phyloP scores from a whole-genome alignment of 2,113 vertebrate species.

The Hiodon tergisus region DNA sequence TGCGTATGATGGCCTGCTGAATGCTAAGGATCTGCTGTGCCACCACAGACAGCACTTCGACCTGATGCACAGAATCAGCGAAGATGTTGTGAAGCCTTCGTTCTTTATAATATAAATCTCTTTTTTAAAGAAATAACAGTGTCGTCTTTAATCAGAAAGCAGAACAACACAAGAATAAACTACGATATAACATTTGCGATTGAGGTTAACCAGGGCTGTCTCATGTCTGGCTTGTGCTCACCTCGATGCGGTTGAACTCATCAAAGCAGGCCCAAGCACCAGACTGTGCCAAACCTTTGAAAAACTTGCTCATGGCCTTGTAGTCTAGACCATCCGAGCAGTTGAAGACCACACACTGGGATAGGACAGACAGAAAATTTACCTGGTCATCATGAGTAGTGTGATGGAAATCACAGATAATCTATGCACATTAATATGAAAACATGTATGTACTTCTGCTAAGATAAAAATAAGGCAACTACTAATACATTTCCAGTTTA shows the following conservation, averaged over 20 bases:
- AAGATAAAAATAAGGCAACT: too few species aligned
- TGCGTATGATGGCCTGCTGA: constrained; percentile 77
- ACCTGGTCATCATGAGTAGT: not conserved
- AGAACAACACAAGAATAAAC: too few species aligned
- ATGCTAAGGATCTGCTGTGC: constrained; percentile 90
- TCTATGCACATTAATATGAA: not conserved
- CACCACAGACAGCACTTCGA: constrained; percentile 90
- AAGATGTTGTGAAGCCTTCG: not conserved
- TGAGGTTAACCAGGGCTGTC: not conserved
- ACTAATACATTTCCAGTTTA: too few species aligned
- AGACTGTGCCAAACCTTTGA: constrained; percentile 86
- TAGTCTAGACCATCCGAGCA: constrained; percentile 92
- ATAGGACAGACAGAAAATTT: constrained; percentile 18
- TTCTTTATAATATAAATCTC: not conserved
- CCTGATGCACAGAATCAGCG: constrained; percentile 54
- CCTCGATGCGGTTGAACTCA: constrained; percentile 93
- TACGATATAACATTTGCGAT: too few species aligned
- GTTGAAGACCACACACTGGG: constrained; percentile 91
- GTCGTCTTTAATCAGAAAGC: too few species aligned
- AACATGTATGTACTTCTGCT: too few species aligned
- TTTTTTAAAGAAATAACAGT: too few species aligned
- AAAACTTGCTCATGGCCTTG: constrained; percentile 95
- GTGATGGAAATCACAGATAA: not conserved
- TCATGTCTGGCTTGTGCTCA: constrained; percentile 41
- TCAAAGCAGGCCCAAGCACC: constrained; percentile 95